Evolutionary conservation across 2,113 vertebrate species (phyloP), one percentile per base, ranked within the genome.

Genomic region (Pygoscelis adeliae): DNA sequence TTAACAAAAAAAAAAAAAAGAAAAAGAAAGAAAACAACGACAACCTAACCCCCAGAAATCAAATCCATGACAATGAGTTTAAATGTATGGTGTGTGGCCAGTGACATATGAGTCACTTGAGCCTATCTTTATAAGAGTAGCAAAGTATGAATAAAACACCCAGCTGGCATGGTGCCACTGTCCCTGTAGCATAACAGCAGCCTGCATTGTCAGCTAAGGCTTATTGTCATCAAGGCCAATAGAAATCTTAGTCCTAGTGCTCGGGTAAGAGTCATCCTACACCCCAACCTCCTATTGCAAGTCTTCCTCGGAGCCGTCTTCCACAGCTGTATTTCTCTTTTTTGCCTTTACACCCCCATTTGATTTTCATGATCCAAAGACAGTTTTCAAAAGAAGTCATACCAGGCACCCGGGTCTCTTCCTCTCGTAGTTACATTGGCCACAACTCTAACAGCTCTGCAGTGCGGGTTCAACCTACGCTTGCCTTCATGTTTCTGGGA

Each of bases 31-130:
- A 40, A 79, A 56, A 46, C 34, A 30, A 76, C 4, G 2, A 87
- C 62, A 66, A 89, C 55, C 40, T 66, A 59, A 74, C 49, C 27
- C 50, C 49, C 62, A 85, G 80, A 88, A 95, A 96, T 86, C 61
- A 79, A 92, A 93, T 84, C 73, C 70, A 61, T 76, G 82, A 82
- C 73, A 90, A 87, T 87, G 73, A 83, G 38, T 82, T 96, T 93
- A 88, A 96, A 96, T 87, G 65, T 89, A 90, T 91, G 83, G 90
- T 91, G 89, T 86, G 74, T 94, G 91, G 77, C 91, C 84, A 95
- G 92, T 92, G 96, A 94, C 92, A 95, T 91, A 93, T 92, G 92
- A 97, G 83, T 92, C 94, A 97, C 86, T 74, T 93, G 58, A 89
- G 85, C 74, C 87, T 89, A 79, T 94, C 94, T 94, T 94, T 87